Conservation (phyloP, 2,888 invertebrate species). For the Lathronympha strigana region DNA sequence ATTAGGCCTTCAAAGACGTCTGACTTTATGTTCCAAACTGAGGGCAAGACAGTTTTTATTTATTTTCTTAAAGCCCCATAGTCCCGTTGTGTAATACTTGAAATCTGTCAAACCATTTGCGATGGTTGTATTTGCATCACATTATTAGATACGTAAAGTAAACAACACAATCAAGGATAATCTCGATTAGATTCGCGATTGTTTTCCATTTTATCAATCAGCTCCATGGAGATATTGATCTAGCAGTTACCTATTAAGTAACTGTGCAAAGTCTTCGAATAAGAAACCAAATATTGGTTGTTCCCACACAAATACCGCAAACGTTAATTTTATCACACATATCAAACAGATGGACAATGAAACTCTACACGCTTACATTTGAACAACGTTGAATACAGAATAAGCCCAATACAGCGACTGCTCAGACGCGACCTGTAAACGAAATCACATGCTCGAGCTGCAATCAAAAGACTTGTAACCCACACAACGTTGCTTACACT, state of each 20-base stretch:
- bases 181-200: neutral
- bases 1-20: too few relatives aligned
- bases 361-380: neutral
- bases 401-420: neutral
- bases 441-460: neutral
- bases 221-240: neutral
- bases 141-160: too few relatives aligned
- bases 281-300: neutral
- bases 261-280: neutral
- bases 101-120: too few relatives aligned
- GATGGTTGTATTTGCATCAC: too few relatives aligned
- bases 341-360: slow-evolving; percentile 12
- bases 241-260: neutral
- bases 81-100: too few relatives aligned
- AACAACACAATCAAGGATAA: too few relatives aligned
- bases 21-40: too few relatives aligned
- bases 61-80: too few relatives aligned
- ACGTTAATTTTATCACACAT: neutral
- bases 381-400: neutral
- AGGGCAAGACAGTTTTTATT: too few relatives aligned
- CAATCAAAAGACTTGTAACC: slow-evolving; percentile 7
- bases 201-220: neutral
- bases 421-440: slow-evolving; percentile 10
- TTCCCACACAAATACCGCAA: neutral
- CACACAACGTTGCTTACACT: neutral